Conservation (phyloP, 2,113 vertebrate species). For the Naja naja region DNA sequence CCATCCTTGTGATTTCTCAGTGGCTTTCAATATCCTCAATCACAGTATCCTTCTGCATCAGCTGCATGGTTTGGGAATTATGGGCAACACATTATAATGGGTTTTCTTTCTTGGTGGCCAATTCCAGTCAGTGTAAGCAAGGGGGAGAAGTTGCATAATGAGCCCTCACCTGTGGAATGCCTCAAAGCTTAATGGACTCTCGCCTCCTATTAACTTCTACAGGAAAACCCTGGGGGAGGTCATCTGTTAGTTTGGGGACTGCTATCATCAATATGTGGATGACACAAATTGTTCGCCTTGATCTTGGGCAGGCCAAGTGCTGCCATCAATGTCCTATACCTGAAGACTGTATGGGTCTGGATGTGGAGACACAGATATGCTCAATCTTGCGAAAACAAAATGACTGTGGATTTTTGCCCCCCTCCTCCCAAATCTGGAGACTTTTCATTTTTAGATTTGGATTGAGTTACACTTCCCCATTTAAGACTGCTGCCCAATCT, state of each 20-base stretch:
- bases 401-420: background rate
- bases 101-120: no score
- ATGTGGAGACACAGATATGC: background rate
- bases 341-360: background rate
- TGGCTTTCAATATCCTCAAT: no score
- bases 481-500: background rate
- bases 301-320: background rate
- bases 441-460: background rate
- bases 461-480: background rate
- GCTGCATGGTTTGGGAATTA: no score
- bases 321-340: background rate
- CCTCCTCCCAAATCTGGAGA: background rate
- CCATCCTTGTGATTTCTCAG: no score
- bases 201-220: background rate
- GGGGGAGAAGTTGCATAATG: background rate
- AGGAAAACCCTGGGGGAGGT: background rate
- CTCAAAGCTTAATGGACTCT: background rate
- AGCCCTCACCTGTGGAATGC: background rate
- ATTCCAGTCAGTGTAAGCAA: background rate
- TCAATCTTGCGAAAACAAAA: background rate
- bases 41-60: no score
- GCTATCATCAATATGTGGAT: background rate
- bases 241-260: background rate
- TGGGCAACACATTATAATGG: no score
- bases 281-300: background rate